Evolutionary conservation across 2,797 vertebrate genomes (phyloP).

Genomic region (Choloepus didactylus): DNA sequence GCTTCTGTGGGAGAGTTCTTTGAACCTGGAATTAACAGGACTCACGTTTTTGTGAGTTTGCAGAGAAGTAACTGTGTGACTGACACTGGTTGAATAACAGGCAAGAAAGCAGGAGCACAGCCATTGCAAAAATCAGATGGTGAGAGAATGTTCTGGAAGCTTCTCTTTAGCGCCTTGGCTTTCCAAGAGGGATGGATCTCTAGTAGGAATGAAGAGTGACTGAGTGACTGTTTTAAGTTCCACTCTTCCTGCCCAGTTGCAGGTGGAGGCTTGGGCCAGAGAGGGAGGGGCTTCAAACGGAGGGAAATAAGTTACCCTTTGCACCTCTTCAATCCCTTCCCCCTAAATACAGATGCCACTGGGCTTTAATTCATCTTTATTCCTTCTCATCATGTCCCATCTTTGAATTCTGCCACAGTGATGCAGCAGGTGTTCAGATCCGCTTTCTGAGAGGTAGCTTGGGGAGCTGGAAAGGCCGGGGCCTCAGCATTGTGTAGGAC

Average conservation of each 20-base stretch:
- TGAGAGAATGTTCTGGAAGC: slow-evolving; percentile 55
- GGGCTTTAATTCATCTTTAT: not conserved
- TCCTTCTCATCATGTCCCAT: not conserved
- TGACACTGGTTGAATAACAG: not conserved
- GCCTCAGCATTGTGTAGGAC: not conserved
- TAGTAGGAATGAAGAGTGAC: not conserved
- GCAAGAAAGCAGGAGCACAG: not conserved
- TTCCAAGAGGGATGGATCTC: not conserved
- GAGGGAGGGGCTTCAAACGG: not conserved
- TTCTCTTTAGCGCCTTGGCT: not conserved
- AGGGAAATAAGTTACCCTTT: not conserved
- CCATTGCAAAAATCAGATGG: not conserved
- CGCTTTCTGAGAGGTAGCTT: not conserved
- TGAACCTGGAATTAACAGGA: slow-evolving; percentile 52
- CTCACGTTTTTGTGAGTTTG: not conserved
- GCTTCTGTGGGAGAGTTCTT: slow-evolving; percentile 27
- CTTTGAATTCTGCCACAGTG: not conserved
- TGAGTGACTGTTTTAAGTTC: not conserved
- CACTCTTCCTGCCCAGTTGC: not conserved
- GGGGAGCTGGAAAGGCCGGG: not conserved
- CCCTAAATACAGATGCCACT: not conserved
- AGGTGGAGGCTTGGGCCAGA: not conserved
- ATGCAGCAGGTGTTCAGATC: not conserved
- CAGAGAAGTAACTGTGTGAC: not conserved
- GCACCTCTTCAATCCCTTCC: not conserved